Conservation (phyloP, 2,113 vertebrate species). For the Sinosuthora webbiana region DNA sequence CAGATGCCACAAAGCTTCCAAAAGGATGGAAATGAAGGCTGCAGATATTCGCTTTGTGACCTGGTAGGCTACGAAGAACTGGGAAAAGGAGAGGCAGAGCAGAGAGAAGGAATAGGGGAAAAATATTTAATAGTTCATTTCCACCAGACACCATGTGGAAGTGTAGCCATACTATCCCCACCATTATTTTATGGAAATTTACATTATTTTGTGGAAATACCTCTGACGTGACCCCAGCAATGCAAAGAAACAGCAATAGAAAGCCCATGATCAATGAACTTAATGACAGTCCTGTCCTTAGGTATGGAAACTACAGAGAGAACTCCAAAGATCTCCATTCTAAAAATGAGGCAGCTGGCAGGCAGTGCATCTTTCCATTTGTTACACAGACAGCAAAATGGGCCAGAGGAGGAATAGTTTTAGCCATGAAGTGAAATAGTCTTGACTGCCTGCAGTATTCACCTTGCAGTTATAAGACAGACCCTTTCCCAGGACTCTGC, state of each 20-base stretch:
- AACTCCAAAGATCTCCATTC: background rate
- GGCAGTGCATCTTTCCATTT: background rate
- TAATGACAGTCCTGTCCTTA: background rate
- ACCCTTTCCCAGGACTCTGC: background rate
- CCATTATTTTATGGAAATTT: background rate
- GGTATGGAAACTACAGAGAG: background rate
- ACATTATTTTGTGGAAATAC: background rate
- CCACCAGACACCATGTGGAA: background rate
- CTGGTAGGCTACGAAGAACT: constrained; percentile 89
- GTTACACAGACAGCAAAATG: background rate
- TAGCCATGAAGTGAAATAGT: background rate
- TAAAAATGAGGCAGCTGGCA: background rate
- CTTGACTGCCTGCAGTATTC: background rate
- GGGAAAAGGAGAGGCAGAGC: background rate
- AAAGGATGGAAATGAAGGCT: constrained; percentile 93
- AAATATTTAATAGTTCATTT: background rate
- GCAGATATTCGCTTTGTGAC: constrained; percentile 92
- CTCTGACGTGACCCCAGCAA: background rate
- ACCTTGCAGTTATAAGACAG: background rate
- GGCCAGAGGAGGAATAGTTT: background rate
- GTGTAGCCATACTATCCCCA: background rate
- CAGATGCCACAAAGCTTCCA: constrained; percentile 89
- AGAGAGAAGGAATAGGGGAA: background rate
- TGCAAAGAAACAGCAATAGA: background rate
- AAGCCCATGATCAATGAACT: background rate